Evolutionary conservation across 92 coral and sea anemone genomes (phyloP), one percentile per base, ranked within the genome.

Genomic region (Epizoanthus stellaris): DNA sequence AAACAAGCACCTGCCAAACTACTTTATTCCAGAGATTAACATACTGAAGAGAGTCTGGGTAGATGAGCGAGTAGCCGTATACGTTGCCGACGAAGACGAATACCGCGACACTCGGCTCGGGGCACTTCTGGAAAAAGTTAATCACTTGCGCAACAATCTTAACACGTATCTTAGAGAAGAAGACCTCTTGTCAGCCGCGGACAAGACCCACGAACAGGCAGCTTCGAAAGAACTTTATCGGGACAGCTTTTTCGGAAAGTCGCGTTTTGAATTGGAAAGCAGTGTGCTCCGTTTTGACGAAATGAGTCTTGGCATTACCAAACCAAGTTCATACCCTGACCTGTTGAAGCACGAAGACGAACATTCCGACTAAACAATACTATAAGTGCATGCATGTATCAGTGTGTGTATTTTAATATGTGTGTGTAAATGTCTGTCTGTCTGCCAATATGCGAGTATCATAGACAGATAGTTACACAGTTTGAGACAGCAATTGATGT

Each of bases 1-100:
- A 67, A 74, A 57, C 25, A 67, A 85, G 30, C 89, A 85, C 38
- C 79, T 81, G 66, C 89, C 89, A 76, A 85, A 76, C 79, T 85
- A 85, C 75, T 85, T 85, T 67, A 73, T 76, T 66, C 89, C 89
- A 67, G 89, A 85, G 68, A 74, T 85, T 83, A 85, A 85, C 47
- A 81, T 85, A 53, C 79, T 85, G 69, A 81, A 85, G 52, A 70
- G 84, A 64, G 82, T 85, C 25, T 85, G 85, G 89, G 70, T 85
- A 68, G 89, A 85, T 67, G 89, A 85, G 67, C 77, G 68, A 34
- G 59, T 75, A 61, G 20, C 56, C 14, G 30, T 77, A 61, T 85
- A 47, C 47, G 89, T 77, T 81, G 70, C 68, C 38, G 67, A 67
- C 66, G 75, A 85, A 63, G 5, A 85, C 54, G 76, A 85, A 16